Conservation (phyloP, 2,888 invertebrate genomes). For the Anorthoa munda region DNA sequence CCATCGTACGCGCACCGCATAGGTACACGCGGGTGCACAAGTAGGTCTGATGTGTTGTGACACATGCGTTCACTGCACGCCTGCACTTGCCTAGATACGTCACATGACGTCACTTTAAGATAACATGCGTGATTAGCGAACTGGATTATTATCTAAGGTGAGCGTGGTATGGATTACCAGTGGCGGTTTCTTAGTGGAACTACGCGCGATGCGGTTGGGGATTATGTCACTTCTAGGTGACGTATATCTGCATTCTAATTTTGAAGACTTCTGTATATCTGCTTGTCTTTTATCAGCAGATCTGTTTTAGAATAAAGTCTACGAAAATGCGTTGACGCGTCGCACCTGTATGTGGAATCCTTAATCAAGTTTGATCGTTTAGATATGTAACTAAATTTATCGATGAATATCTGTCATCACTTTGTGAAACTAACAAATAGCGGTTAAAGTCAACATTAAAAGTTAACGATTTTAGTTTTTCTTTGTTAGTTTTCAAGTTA, state of each 20-base stretch:
- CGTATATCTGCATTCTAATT: constrained; percentile 1
- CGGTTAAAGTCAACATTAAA: too few species aligned
- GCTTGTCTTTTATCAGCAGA: background rate
- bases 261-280: background rate
- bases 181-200: constrained; percentile 3
- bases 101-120: constrained; percentile 55
- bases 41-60: constrained; percentile 61
- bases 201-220: background rate
- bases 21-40: constrained; percentile 44
- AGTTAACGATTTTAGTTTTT: too few species aligned
- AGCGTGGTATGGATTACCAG: background rate
- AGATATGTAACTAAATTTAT: too few species aligned
- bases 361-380: too few species aligned
- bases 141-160: constrained; percentile 37
- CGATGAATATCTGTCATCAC: too few species aligned
- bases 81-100: constrained; percentile 63
- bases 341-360: too few species aligned
- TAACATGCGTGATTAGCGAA: constrained; percentile 53
- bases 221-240: constrained; percentile 9
- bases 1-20: constrained; percentile 38
- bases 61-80: constrained; percentile 57
- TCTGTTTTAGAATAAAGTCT: background rate
- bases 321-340: background rate
- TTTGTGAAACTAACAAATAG: too few species aligned
- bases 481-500: too few species aligned